These are phyloP conservation scores for Agrilus cyanescens DNA, from an alignment of 2,888 invertebrate species.

Conservation along the genomic window DNA sequence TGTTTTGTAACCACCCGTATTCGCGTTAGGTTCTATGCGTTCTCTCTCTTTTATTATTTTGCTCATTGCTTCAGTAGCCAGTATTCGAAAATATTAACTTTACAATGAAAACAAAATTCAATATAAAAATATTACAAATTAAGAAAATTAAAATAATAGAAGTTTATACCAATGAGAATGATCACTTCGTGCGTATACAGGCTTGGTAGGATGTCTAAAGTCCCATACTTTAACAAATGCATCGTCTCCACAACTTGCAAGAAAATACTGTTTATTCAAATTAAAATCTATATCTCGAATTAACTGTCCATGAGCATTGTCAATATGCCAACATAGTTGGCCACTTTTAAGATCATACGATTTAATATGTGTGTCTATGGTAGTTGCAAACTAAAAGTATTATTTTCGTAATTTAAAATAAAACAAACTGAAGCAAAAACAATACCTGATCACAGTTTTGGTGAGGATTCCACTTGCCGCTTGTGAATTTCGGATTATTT, in stretches of 20 bases:
- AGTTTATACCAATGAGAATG: constrained; percentile 69
- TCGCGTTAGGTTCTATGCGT: no score
- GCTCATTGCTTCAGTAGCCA: no score
- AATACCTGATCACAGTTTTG: constrained; percentile 65
- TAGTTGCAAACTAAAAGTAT: constrained; percentile 56
- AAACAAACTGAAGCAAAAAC: neutral
- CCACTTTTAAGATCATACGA: constrained; percentile 79
- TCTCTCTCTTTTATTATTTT: no score
- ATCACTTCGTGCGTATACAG: constrained; percentile 69
- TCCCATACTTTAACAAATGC: constrained; percentile 95
- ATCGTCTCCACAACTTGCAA: constrained; percentile 93
- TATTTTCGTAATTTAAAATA: neutral
- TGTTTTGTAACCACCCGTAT: no score
- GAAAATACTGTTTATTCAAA: constrained; percentile 90
- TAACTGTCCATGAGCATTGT: constrained; percentile 73
- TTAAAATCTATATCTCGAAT: constrained; percentile 92
- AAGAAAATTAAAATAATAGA: neutral
- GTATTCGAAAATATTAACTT: no score
- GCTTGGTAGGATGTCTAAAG: constrained; percentile 65
- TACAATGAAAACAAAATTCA: neutral
- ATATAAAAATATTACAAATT: constrained; percentile 1
- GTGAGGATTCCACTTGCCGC: constrained; percentile 93
- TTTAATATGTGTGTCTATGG: constrained; percentile 74
- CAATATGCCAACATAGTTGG: constrained; percentile 69
- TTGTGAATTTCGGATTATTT: constrained; percentile 66